phyloP scores from a whole-genome alignment of 2,113 vertebrate genomes.

The Syrmaticus mikado region DNA sequence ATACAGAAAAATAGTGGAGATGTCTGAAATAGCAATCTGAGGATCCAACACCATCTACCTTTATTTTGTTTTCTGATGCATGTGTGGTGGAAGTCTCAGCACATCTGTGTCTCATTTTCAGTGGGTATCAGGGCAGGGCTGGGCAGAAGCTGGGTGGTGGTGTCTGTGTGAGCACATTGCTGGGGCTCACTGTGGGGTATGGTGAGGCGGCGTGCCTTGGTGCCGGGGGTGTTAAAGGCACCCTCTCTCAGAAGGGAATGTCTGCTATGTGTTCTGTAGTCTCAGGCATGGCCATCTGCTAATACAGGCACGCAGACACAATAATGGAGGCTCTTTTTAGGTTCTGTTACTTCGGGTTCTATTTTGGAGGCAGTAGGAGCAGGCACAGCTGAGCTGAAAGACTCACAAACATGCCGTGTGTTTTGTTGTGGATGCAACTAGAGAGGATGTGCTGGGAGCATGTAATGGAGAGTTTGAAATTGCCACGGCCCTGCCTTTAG shows the following conservation, averaged over 20 bases:
- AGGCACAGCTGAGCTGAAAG: constrained; percentile 28
- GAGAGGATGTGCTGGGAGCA: background rate
- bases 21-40: constrained; percentile 23
- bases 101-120: constrained; percentile 5
- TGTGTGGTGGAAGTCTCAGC: background rate
- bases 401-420: constrained; percentile 29
- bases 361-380: constrained; percentile 40
- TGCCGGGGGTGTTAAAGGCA: background rate
- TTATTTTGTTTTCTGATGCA: background rate
- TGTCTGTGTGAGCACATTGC: no score
- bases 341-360: constrained; percentile 20
- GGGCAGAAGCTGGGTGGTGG: no score
- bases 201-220: background rate
- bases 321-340: constrained; percentile 41
- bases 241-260: background rate
- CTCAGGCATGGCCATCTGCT: constrained; percentile 49
- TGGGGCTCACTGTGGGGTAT: no score
- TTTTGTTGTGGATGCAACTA: background rate
- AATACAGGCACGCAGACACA: constrained; percentile 48
- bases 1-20: constrained; percentile 44
- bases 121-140: background rate
- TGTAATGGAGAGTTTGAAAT: background rate
- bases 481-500: background rate
- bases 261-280: constrained; percentile 18
- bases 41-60: background rate